These are phyloP conservation scores for Eutrigla gurnardus DNA, from an alignment of 2,797 vertebrate genomes.

Conservation along the genomic window DNA sequence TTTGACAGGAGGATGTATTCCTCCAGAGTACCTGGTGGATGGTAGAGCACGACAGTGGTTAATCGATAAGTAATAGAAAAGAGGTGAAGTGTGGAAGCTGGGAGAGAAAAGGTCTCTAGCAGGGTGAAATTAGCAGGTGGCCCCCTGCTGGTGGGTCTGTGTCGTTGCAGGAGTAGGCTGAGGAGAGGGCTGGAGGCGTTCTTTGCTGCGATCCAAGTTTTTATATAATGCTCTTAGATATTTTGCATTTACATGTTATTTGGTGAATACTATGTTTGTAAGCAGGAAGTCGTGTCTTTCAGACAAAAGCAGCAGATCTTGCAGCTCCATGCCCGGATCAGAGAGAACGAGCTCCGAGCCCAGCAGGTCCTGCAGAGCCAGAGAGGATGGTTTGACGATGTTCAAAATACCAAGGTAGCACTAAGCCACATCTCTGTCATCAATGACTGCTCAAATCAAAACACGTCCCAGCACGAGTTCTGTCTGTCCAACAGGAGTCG, in stretches of 20 bases:
- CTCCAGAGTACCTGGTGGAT: too few species aligned
- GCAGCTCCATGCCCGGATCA: conserved; percentile 91
- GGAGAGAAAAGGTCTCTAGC: too few species aligned
- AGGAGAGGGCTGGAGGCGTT: too few species aligned
- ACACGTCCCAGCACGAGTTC: not conserved
- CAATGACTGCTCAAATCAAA: not conserved
- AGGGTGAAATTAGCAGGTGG: too few species aligned
- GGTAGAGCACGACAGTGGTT: too few species aligned
- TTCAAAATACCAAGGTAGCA: conserved; percentile 86
- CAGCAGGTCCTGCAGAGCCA: conserved; percentile 90
- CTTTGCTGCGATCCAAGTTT: too few species aligned
- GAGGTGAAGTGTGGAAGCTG: too few species aligned
- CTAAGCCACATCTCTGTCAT: not conserved
- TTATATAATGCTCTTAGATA: not conserved
- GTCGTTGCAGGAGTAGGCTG: too few species aligned
- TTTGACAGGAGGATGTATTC: too few species aligned
- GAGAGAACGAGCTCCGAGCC: conserved; percentile 92
- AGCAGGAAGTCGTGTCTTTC: conserved; percentile 51
- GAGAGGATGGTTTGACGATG: conserved; percentile 85
- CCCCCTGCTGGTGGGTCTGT: too few species aligned
- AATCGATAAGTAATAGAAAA: too few species aligned
- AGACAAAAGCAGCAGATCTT: conserved; percentile 97
- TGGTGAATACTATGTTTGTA: not conserved
- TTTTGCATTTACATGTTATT: not conserved
- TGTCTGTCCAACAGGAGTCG: conserved; percentile 54